A percentile compares a stretch with the other conserved stretches of the same genome.
Conservation (phyloP, 2,797 vertebrate genomes). For the Luscinia megarhynchos region DNA sequence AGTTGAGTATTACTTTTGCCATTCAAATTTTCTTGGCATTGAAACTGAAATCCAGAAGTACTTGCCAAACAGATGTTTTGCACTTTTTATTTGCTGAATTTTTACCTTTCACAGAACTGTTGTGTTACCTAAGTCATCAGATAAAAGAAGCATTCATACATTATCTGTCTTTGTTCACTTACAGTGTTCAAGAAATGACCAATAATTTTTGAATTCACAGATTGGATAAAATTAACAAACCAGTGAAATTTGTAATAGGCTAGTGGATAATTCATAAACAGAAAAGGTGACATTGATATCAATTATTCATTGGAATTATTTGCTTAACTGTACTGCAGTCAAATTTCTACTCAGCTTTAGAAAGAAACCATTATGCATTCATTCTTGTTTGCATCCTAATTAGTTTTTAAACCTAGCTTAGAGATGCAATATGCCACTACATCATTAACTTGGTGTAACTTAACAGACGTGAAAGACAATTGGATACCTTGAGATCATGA, state of each 20-base stretch:
- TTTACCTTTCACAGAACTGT: background rate
- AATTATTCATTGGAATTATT: constrained; percentile 62
- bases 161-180: background rate
- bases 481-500: background rate
- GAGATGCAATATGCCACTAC: background rate
- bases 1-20: background rate
- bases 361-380: background rate
- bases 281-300: constrained; percentile 59
- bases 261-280: constrained; percentile 26
- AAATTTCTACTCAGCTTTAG: constrained; percentile 15
- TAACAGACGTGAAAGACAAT: background rate
- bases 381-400: constrained; percentile 48
- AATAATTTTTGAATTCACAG: background rate
- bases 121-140: background rate
- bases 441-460: background rate
- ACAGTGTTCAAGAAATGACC: background rate
- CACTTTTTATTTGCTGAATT: background rate
- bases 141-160: background rate
- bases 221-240: background rate
- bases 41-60: background rate
- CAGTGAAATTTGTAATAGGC: background rate
- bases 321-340: constrained; percentile 28
- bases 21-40: background rate
- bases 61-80: background rate
- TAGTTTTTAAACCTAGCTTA: constrained; percentile 43